A percentile compares a stretch with the other conserved stretches of the same genome.
Conservation (phyloP, 2,888 invertebrate genomes). For the Bellardia bayeri region DNA sequence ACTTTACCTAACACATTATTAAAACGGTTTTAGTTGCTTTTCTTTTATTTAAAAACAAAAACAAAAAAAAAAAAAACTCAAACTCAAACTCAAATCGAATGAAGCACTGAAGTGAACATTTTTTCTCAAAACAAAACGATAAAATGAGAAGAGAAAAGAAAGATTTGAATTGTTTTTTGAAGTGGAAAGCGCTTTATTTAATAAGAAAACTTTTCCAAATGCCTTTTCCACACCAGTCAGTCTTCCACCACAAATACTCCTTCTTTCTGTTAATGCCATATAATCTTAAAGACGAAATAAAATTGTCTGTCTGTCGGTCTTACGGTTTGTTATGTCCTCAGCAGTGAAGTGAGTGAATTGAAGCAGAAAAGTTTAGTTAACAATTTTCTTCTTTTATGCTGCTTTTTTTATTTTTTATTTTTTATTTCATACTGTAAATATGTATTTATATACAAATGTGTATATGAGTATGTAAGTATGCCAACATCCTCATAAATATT, state of each 20-base stretch:
- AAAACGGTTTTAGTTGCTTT: neutral
- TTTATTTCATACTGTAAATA: neutral
- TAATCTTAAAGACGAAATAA: neutral
- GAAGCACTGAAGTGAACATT: slow-evolving; percentile 45
- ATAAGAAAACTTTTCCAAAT: slow-evolving; percentile 67
- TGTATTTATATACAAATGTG: neutral
- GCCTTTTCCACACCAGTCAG: slow-evolving; percentile 20
- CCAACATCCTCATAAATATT: slow-evolving; percentile 1
- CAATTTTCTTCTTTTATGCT: neutral
- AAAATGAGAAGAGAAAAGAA: neutral
- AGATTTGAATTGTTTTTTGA: slow-evolving; percentile 60
- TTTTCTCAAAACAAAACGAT: slow-evolving; percentile 8
- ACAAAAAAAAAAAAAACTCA: too few species aligned
- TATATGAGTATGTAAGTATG: neutral
- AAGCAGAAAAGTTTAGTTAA: slow-evolving; percentile 30
- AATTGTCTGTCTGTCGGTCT: slow-evolving; percentile 17
- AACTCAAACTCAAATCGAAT: neutral
- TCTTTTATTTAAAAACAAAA: neutral
- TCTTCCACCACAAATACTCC: neutral
- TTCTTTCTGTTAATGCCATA: slow-evolving; percentile 5
- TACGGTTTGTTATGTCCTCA: neutral
- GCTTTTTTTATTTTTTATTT: neutral
- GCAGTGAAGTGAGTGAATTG: neutral
- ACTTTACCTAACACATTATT: slow-evolving; percentile 24
- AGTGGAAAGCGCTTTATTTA: slow-evolving; percentile 71